Evolutionary conservation across 2,113 vertebrate species (phyloP).

Genomic region (Myxocyprinus asiaticus): DNA sequence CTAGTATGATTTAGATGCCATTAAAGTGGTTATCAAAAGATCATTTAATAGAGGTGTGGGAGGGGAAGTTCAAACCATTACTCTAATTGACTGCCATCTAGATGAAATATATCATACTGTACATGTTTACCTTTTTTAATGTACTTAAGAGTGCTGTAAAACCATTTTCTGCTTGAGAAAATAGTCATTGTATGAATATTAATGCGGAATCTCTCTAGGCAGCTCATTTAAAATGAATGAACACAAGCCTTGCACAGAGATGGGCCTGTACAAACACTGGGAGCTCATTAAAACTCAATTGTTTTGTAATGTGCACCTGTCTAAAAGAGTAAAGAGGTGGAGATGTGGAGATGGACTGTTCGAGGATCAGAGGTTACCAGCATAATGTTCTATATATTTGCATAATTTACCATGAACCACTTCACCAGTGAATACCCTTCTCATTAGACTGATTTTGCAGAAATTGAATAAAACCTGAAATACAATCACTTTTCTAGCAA

Average conservation of each 20-base stretch:
- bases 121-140: too few species aligned
- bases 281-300: conserved; percentile 72
- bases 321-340: conserved; percentile 57
- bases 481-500: conserved; percentile 14
- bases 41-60: too few species aligned
- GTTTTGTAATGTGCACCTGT: conserved; percentile 72
- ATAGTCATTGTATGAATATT: conserved; percentile 73
- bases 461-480: conserved; percentile 34
- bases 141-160: conserved; percentile 37
- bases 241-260: conserved; percentile 62
- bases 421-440: conserved; percentile 8
- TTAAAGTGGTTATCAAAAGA: too few species aligned
- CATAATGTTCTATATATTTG: conserved; percentile 43
- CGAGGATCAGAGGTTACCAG: conserved; percentile 29
- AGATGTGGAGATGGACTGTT: neutral
- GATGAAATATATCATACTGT: too few species aligned
- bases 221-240: conserved; percentile 76
- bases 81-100: too few species aligned
- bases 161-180: conserved; percentile 46
- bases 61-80: too few species aligned
- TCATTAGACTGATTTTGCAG: neutral
- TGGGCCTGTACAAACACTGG: conserved; percentile 68
- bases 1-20: too few species aligned
- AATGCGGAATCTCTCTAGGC: conserved; percentile 70
- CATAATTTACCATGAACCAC: conserved; percentile 26